Evolutionary conservation across 1,140 invertebrate species (phyloP).

Genomic region (Galleria mellonella): DNA sequence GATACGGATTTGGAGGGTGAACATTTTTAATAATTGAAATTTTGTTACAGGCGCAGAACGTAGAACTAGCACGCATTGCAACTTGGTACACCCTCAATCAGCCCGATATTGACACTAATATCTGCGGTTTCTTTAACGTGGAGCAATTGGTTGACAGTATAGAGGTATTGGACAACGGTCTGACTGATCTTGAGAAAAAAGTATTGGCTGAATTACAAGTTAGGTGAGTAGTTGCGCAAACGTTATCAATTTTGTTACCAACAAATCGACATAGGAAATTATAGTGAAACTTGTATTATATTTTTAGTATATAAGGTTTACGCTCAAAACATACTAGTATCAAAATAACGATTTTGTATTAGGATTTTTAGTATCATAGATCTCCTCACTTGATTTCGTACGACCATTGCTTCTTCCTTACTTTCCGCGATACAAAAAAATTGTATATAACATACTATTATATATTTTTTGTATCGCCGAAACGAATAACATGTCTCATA

Average conservation of each 20-base stretch:
- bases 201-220: slow-evolving; percentile 76
- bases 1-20: too few species aligned
- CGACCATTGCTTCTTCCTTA: too few species aligned
- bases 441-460: too few species aligned
- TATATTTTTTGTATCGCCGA: too few species aligned
- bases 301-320: too few species aligned
- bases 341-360: slow-evolving; percentile 1
- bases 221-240: slow-evolving; percentile 76
- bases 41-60: slow-evolving; percentile 72
- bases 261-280: too few species aligned
- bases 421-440: too few species aligned
- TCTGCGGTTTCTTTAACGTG: slow-evolving; percentile 81
- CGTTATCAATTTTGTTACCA: too few species aligned
- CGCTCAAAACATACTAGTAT: neutral
- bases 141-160: slow-evolving; percentile 78
- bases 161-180: slow-evolving; percentile 74
- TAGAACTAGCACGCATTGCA: slow-evolving; percentile 83
- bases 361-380: too few species aligned
- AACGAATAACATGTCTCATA: too few species aligned
- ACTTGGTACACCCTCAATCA: slow-evolving; percentile 78
- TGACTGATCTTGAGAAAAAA: slow-evolving; percentile 77
- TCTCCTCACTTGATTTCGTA: too few species aligned
- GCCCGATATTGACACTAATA: slow-evolving; percentile 76
- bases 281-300: too few species aligned
- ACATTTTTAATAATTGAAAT: neutral